Evolutionary conservation across 2,797 vertebrate species (phyloP).

Genomic region (Hypotaenidia okinawae): DNA sequence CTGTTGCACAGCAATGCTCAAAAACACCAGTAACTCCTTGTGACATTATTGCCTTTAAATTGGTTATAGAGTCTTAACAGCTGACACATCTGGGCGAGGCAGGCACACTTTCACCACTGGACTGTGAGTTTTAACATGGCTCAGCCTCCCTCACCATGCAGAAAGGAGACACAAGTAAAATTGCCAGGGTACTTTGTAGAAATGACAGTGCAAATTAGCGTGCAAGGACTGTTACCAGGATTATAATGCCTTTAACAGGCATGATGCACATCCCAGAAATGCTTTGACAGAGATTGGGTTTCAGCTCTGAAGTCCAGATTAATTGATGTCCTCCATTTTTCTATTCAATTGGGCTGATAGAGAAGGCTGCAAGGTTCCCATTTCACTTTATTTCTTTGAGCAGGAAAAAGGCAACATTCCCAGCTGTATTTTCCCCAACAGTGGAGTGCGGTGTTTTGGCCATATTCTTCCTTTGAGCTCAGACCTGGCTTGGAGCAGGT

Average conservation of each 20-base stretch:
- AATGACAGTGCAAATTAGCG: background rate
- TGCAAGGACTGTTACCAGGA: background rate
- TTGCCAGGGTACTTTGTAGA: background rate
- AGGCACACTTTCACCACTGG: background rate
- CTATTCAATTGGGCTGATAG: background rate
- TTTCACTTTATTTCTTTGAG: background rate
- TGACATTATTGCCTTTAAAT: background rate
- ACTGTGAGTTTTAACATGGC: accelerated
- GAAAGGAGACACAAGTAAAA: background rate
- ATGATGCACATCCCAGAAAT: conserved; percentile 2
- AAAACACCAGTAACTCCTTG: background rate
- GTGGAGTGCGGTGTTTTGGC: background rate
- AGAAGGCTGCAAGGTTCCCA: background rate
- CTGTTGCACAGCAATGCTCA: background rate
- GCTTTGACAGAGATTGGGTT: conserved; percentile 19
- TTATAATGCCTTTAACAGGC: background rate
- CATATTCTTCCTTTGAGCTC: background rate
- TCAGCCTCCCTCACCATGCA: background rate
- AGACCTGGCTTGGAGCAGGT: background rate
- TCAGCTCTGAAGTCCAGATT: background rate
- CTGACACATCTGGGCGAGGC: background rate
- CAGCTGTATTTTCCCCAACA: background rate
- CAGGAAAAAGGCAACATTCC: background rate
- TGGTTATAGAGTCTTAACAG: background rate
- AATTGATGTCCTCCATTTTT: background rate